phyloP scores from a whole-genome alignment of 2,113 vertebrate species.

The Tinamus guttatus region DNA sequence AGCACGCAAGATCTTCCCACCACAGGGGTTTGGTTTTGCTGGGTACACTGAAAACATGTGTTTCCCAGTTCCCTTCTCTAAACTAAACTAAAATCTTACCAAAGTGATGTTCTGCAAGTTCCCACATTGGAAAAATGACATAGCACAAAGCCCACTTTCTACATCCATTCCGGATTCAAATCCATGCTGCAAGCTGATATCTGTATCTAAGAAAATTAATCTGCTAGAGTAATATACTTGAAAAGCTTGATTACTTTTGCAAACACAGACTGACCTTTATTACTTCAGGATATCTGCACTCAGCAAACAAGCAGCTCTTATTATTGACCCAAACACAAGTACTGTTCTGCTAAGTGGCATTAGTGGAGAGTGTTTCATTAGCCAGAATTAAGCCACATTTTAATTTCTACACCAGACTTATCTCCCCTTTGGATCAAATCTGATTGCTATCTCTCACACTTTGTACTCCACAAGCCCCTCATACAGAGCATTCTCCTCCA shows the following conservation, averaged over 20 bases:
- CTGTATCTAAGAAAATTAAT: not conserved
- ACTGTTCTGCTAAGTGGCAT: not conserved
- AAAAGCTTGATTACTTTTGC: not conserved
- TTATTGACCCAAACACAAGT: not conserved
- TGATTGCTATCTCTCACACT: not conserved
- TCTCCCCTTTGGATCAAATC: not conserved
- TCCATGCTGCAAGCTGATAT: not conserved
- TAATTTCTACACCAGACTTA: not conserved
- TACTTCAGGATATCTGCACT: not conserved
- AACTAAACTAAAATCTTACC: not conserved
- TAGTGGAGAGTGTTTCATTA: not conserved
- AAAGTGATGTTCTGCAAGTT: not conserved
- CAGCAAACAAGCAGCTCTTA: not conserved
- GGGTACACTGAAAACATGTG: not conserved
- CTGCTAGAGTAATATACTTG: not conserved
- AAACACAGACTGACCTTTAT: not conserved
- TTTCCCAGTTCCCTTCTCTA: not conserved
- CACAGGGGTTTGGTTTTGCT: not conserved
- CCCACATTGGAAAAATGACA: not conserved
- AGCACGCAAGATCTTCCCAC: not conserved
- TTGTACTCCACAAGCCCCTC: not conserved
- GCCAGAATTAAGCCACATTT: not conserved
- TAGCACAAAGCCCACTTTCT: not conserved
- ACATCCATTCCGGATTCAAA: not conserved
- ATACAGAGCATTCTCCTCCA: not conserved